A percentile compares a stretch with the other conserved stretches of the same genome.
Conservation (phyloP, 1,140 invertebrate genomes). For the Ceratina japonica region DNA sequence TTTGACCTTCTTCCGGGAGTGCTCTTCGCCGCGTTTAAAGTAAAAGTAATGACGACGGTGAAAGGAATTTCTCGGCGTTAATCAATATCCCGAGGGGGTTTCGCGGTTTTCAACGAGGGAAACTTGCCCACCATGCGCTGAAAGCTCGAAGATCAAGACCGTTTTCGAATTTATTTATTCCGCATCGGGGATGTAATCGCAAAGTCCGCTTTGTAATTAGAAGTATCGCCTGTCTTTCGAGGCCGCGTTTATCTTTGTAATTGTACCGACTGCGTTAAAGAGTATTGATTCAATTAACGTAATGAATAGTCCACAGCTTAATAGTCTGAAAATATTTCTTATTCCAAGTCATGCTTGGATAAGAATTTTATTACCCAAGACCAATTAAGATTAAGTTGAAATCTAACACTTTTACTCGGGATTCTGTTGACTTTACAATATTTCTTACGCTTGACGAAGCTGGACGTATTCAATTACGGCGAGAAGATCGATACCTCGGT, state of each 20-base stretch:
- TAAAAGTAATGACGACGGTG: conserved; percentile 3
- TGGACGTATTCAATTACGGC: neutral
- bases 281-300: no score
- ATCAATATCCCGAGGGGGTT: conserved; percentile 24
- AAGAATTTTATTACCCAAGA: no score
- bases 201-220: neutral
- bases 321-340: no score
- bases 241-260: no score
- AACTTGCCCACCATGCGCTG: neutral
- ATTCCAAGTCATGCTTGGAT: no score
- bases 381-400: no score
- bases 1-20: conserved; percentile 18
- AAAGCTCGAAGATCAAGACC: conserved; percentile 21
- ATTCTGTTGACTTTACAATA: no score
- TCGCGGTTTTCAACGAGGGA: conserved; percentile 14
- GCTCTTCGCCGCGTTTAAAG: conserved; percentile 28
- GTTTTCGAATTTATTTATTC: conserved; percentile 2
- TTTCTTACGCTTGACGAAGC: no score
- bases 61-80: conserved; percentile 37
- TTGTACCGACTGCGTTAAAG: no score
- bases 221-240: no score
- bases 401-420: no score
- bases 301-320: no score
- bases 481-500: neutral
- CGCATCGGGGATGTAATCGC: neutral